Base-by-base conservation (phyloP, 2,888 invertebrate genomes). In the Ormyrus pomaceus region DNA sequence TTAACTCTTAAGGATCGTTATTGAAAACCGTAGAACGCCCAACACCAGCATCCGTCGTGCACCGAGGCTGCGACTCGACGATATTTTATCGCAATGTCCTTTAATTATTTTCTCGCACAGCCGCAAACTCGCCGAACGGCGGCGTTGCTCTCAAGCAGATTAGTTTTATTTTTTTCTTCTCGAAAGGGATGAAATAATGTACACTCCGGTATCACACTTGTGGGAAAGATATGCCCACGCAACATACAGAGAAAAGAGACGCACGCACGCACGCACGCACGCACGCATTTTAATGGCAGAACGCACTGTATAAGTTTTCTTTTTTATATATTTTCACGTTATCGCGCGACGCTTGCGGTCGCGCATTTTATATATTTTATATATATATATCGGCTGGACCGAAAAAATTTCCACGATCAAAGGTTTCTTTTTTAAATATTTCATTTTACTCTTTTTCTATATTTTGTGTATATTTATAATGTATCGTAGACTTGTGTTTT, bases 1-100 rank as follows among this genome's bases (percentile, higher is more conserved):
- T 79, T 74, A 80, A 75, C 77, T 77, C 62, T 77, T 59, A 76
- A 75, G 75, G 55, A 71, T 79, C 46, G 53, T 71, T 75, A 71
- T 75, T 73, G 71, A 66, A 71, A 76, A 55, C 56, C 50, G 58
- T 73, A 58, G 74, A 82, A 71, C 71, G 75, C 69, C 74, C 58
- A 79, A 79, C 65, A 65, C 73, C 77, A 73, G 34, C 50, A 53
- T 34, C 46, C 71, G 59, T 10, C 34, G 34, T 34, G 34, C 34
- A 34, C 34, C 62, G 46, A 62, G 5, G 46, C 11, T 10, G 62
- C 45, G 46, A 62, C 5, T 62, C 46, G 10, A 8, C 48, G 46
- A 62, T 59, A 34, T 2, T 59, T 34, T 34, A 34, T 34, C 34
- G 34, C 34, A 34, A 34, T 34, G 34, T 34, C 34, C 34, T 34